A percentile compares a stretch with the other conserved stretches of the same genome.
These are phyloP conservation scores for Nasonia giraulti DNA, from an alignment of 1,140 invertebrate genomes.

Conservation along the genomic window DNA sequence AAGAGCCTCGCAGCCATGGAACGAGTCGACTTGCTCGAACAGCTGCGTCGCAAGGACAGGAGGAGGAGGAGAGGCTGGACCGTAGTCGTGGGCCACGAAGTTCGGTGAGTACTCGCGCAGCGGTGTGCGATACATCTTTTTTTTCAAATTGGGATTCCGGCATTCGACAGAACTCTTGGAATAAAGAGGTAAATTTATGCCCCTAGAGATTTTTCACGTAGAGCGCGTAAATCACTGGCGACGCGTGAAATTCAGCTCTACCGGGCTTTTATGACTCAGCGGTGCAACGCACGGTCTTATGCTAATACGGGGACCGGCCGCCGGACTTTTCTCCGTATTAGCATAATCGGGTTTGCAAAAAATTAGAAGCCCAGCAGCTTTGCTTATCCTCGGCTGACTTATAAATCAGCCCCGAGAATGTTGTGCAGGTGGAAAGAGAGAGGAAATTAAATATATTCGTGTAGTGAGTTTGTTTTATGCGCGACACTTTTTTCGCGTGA, in stretches of 20 bases:
- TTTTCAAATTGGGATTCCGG: no score
- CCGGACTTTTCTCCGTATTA: background rate
- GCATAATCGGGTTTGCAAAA: background rate
- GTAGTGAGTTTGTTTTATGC: no score
- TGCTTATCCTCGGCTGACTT: background rate
- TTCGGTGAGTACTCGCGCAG: constrained; percentile 71
- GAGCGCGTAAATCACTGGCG: background rate
- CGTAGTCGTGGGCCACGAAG: constrained; percentile 78
- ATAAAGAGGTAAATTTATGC: no score
- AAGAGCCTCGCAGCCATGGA: constrained; percentile 61
- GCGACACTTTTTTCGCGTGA: no score
- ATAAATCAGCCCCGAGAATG: background rate
- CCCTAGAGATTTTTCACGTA: background rate
- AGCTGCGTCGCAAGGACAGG: constrained; percentile 69
- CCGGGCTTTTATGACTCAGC: background rate
- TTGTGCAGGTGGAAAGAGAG: no score
- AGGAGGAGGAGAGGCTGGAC: constrained; percentile 79
- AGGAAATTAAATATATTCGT: no score
- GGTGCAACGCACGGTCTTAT: no score
- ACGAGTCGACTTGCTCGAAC: constrained; percentile 59
- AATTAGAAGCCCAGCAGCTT: background rate
- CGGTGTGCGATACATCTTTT: background rate
- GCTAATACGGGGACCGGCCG: no score
- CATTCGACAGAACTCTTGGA: no score
- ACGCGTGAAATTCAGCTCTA: no score